Base-by-base conservation (phyloP, 2,113 vertebrate species). In the Tor tambroides region DNA sequence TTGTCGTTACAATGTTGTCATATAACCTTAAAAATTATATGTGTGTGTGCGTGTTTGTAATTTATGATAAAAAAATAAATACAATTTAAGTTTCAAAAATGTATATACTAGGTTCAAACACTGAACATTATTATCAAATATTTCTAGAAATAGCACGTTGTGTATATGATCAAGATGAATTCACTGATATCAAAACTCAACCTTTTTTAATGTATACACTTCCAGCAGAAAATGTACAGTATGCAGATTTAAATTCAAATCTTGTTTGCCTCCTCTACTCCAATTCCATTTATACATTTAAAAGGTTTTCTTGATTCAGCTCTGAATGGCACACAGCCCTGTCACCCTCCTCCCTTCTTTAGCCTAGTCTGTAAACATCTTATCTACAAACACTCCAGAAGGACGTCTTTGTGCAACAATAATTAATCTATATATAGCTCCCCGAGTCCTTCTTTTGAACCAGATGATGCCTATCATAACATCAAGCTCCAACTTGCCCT, bases 401-500 rank as follows among this genome's bases (percentile, higher is more conserved):
- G 76, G 76, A 67, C 23, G 35, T 80, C 41, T 17, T 51, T 83
- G 43, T 51, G 28, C 63, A 46, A 83, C 80, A 71, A 83, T 69
- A 69, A 83, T 71, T 71, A 5, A 30, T 82, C 26, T 67, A 67
- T 28, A 82, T 51, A 51, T 69, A 67, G 41, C 80, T 49, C 26
- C 41, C 63, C 7, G 21, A 72, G 76, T 71, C 38, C 71, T 85
- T 75, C 83, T 61, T 78, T 76, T 61, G 59, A 81, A 78, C 80
- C 51, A 41, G 80, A 69, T 28, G 15, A 38, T 65, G 74, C 81
- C 83, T 72, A 69, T 76, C 77, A 85, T 43, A 82, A 76, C 83
- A 83, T 72, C 56, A 80, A 86, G 78, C 83, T 81, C 15, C 72
- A 83, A 43, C 32, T 30, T 74, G 84, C 74, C 83, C 79, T 79